Evolutionary conservation across 2,888 invertebrate species (phyloP).

Genomic region (Steromphala cineraria): DNA sequence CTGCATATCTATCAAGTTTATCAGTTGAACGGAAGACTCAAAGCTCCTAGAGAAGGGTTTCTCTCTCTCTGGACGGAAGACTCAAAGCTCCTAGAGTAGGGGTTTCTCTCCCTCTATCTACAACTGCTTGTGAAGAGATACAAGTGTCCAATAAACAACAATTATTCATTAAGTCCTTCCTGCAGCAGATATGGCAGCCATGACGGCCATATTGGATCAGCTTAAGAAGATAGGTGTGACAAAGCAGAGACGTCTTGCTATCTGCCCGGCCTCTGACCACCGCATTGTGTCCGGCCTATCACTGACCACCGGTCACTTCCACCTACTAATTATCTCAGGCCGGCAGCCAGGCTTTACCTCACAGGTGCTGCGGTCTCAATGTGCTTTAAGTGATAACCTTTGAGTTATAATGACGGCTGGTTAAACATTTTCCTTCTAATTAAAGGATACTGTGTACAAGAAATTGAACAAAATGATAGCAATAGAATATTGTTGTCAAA

Average conservation of each 20-base stretch:
- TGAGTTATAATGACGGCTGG: no score
- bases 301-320: no score
- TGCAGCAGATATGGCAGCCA: conserved; percentile 7
- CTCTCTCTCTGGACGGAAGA: background rate
- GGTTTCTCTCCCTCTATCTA: background rate
- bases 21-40: background rate
- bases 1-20: no score
- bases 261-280: background rate
- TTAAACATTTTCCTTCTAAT: no score
- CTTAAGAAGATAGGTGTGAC: background rate
- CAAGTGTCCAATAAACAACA: background rate
- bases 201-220: conserved; percentile 9
- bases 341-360: no score
- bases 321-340: no score
- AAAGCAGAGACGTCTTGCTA: background rate
- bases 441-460: no score
- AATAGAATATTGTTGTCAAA: no score
- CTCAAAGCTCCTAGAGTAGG: background rate
- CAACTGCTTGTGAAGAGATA: background rate
- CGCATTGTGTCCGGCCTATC: no score
- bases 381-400: no score
- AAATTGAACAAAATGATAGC: no score
- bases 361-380: no score
- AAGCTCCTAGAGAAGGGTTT: background rate
- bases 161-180: background rate